These are phyloP conservation scores for Odontesthes bonariensis DNA, from an alignment of 2,113 vertebrate genomes.

Conservation along the genomic window DNA sequence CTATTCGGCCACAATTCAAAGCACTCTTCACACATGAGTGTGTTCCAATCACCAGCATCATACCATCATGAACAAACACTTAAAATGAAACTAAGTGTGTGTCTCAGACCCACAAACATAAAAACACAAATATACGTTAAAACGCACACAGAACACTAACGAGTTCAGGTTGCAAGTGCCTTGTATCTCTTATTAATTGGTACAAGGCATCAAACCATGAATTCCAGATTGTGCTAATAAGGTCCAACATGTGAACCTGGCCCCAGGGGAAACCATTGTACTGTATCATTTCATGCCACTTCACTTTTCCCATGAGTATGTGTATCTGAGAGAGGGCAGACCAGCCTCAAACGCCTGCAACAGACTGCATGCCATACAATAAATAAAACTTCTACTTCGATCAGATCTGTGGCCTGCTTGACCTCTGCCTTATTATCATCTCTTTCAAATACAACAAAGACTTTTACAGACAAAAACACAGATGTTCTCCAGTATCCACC, in stretches of 20 bases:
- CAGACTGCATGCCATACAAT: too few species aligned
- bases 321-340: neutral
- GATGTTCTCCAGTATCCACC: neutral
- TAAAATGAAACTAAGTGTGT: neutral
- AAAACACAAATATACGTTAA: neutral
- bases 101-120: neutral
- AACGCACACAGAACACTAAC: neutral
- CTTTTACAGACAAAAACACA: neutral
- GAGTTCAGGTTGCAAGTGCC: too few species aligned
- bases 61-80: conserved; percentile 6
- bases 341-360: neutral
- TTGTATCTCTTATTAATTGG: neutral
- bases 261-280: neutral
- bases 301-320: neutral
- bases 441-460: too few species aligned
- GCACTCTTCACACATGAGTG: neutral
- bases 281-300: neutral
- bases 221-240: neutral
- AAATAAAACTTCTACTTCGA: too few species aligned
- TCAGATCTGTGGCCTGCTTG: too few species aligned
- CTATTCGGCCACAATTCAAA: neutral
- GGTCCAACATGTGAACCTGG: neutral
- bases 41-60: neutral
- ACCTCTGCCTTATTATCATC: too few species aligned
- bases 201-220: neutral